phyloP scores from a whole-genome alignment of 2,113 vertebrate genomes.

The Acrocephalus arundinaceus region DNA sequence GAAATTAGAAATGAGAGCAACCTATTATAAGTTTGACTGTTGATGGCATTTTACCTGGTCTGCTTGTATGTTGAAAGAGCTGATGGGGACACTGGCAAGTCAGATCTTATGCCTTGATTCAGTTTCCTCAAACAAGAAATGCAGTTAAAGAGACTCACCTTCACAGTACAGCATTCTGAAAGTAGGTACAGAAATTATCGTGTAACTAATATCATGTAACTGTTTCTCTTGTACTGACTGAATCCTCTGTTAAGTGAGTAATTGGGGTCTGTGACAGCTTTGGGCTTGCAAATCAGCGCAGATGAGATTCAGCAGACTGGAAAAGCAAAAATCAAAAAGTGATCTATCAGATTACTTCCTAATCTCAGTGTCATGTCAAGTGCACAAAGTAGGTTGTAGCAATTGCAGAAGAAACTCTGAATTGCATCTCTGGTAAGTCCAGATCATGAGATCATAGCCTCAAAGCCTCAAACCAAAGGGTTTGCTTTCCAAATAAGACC shows the following conservation, averaged over 20 bases:
- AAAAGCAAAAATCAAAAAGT: background rate
- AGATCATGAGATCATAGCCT: background rate
- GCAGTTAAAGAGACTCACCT: background rate
- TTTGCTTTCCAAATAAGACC: background rate
- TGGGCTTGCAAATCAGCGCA: background rate
- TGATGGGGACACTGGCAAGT: background rate
- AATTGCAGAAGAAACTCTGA: background rate
- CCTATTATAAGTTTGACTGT: background rate
- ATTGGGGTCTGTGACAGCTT: background rate
- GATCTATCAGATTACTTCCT: background rate
- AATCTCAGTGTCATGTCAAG: background rate
- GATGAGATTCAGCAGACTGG: background rate
- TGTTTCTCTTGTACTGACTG: background rate
- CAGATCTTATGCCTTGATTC: background rate
- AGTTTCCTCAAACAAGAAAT: background rate
- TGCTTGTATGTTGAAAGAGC: background rate
- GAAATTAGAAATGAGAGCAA: background rate
- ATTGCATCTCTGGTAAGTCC: background rate
- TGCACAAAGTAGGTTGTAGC: background rate
- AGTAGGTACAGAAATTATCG: background rate
- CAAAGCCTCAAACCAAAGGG: rapidly evolving
- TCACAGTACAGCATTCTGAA: background rate
- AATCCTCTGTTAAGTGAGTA: background rate
- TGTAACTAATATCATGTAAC: background rate
- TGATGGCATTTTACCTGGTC: background rate